Base-by-base conservation (phyloP, 2,113 vertebrate species). In the Rhynchopsitta pachyrhyncha region DNA sequence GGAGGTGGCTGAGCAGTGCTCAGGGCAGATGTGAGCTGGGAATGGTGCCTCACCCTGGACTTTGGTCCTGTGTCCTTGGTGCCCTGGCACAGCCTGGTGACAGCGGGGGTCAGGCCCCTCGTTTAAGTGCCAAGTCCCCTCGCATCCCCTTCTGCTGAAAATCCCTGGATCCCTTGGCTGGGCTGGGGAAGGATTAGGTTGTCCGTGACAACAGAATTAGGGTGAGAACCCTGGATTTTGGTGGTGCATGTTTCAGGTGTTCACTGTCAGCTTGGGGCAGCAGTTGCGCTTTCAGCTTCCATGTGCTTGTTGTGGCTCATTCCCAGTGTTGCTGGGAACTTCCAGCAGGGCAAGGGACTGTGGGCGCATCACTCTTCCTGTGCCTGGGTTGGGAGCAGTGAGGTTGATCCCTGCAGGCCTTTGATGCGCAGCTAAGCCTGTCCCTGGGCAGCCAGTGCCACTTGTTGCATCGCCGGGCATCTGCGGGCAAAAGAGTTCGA, bases 381-480 rank as follows among this genome's bases (percentile, higher is more conserved):
- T 23, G 14, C 53, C 28, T 8, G 42, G 17, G 18, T 25, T 1
- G 3, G n/a, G 47, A 57, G 52, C 53, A 18, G 25, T 0, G 1
- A 15, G n/a, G 27, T 8, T 27, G 37, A 44, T 46, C 23, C 18
- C 47, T 77, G 63, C 20, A 64, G 44, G 37, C 55, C 62, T 67
- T n/a, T 20, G 44, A 7, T 66, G 74, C 31, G 53, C 1, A 0
- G 2, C 29, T 39, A 0, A 1, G 60, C 52, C 52, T 13, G 13
- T 44, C 10, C n/a, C 16, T 10, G 18, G 37, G 22, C 35, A 42
- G 57, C n/a, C 33, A 10, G 52, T 13, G 31, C 25, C 7, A 6
- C 20, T 35, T 18, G 18, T 0, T 19, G 2, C 37, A 7, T 22
- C 1, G 1, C 20, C 1, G 3, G 29, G 20, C 31, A 22, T 13